Evolutionary conservation across 2,797 vertebrate genomes (phyloP), one percentile per base, ranked within the genome.

Genomic region (Enoplosus armatus): DNA sequence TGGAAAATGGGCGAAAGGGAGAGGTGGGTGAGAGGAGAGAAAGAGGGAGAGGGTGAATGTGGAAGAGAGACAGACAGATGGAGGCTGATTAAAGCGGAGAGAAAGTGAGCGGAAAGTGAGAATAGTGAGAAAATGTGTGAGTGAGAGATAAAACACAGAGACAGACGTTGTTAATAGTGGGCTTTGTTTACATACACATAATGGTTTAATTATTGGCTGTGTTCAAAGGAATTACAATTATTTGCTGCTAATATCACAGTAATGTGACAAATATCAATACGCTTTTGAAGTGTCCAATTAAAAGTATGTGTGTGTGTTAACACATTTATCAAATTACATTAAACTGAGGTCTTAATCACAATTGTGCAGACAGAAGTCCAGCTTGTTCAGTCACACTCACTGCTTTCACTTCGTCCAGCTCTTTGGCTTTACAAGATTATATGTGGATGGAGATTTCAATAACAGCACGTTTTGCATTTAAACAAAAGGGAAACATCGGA

Each of bases 191-290:
- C 64, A 75, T 65, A 45, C 53, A 67, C 55, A 29, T 56, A 65
- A 70, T 61, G 22, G 50, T 80, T 77, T 85, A 80, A 85, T 89
- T 85, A 83, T 75, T 45, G 24, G 37, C 60, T 76, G 51, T 22
- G n/a, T 56, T 87, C 60, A 66, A 67, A 85, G 48, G 31, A n/a
- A 70, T 43, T 64, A 81, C 70, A 82, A 70, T 82, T 77, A 85
- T 88, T 85, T 84, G 51, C 75, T 27, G 64, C 71, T 87, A 85
- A 87, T 84, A 76, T 80, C 33, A 35, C 37, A 83, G n/a, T 86
- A 68, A 84, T 79, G 27, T 75, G 65, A 85, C 77, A 85, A 81
- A 84, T 80, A 83, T 82, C 59, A 77, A 2, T 12, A 33, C 27
- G 39, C 62, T 54, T 1, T 48, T 67, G 33, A 72, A 80, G 73